phyloP scores from a whole-genome alignment of 2,797 vertebrate genomes.

The Antrozous pallidus region DNA sequence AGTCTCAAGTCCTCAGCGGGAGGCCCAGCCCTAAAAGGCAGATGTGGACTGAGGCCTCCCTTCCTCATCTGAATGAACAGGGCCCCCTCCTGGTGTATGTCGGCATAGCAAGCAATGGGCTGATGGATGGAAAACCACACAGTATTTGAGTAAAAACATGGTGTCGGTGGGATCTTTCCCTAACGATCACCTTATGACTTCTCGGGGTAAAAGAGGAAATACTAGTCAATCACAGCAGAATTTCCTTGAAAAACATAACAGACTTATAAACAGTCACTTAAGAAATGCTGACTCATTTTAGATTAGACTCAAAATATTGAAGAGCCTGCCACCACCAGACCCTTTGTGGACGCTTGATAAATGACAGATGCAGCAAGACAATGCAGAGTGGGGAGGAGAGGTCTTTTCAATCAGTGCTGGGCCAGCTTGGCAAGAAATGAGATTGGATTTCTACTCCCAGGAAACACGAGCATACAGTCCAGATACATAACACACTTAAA shows the following conservation, averaged over 20 bases:
- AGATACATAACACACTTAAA: neutral
- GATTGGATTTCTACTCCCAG: neutral
- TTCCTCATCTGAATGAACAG: fast-evolving
- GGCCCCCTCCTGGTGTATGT: neutral
- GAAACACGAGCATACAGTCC: neutral
- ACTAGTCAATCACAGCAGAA: neutral
- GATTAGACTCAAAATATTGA: neutral
- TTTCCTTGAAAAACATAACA: neutral
- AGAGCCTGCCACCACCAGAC: neutral
- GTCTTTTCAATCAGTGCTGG: neutral
- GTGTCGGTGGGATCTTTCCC: neutral
- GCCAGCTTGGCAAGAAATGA: neutral
- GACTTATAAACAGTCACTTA: neutral
- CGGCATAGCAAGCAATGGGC: neutral
- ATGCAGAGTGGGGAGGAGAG: neutral
- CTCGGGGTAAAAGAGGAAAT: neutral
- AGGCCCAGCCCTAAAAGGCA: neutral
- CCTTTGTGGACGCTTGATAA: neutral
- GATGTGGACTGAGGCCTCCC: neutral
- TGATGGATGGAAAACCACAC: neutral
- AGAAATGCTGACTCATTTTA: neutral
- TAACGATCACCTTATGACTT: neutral
- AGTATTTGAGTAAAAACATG: neutral
- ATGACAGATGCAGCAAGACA: neutral
- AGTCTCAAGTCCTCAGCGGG: neutral